Percentiles rank a stretch among this genome's conserved stretches.
Conservation (phyloP, 2,797 vertebrate genomes). For the Chromobotia macracanthus region DNA sequence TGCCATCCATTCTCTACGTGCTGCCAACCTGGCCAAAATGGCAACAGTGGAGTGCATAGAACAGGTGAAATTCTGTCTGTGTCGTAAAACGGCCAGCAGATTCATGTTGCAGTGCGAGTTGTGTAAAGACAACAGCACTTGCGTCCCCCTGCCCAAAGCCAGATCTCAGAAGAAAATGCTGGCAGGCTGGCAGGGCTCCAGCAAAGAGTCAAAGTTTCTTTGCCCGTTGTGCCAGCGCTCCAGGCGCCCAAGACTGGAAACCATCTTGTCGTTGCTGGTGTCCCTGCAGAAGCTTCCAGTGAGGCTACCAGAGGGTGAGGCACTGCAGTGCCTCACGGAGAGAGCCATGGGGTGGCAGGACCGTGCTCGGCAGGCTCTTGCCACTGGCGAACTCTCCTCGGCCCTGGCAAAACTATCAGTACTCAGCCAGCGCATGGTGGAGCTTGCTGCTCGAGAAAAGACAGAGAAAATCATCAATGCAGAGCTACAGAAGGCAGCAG, state of each 20-base stretch:
- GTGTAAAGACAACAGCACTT: constrained; percentile 95
- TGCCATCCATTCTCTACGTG: constrained; percentile 91
- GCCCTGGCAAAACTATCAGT: constrained; percentile 96
- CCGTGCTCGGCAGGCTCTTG: constrained; percentile 92
- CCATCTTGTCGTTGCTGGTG: constrained; percentile 93
- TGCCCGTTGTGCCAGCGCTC: constrained; percentile 96
- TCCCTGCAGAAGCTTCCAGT: constrained; percentile 97
- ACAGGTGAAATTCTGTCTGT: constrained; percentile 97
- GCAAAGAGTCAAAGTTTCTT: constrained; percentile 95
- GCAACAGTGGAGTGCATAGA: constrained; percentile 95
- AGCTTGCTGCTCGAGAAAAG: constrained; percentile 96
- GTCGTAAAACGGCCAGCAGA: constrained; percentile 92
- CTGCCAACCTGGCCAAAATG: constrained; percentile 96
- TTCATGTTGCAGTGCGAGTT: constrained; percentile 98
- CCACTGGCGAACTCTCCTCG: constrained; percentile 93
- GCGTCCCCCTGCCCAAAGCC: constrained; percentile 92
- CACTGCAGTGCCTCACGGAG: constrained; percentile 95
- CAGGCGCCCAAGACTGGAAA: constrained; percentile 91
- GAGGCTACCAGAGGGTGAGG: constrained; percentile 93
- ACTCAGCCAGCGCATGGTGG: constrained; percentile 97
- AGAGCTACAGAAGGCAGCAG: constrained; percentile 95
- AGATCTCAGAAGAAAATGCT: constrained; percentile 89
- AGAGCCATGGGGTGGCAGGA: constrained; percentile 99
- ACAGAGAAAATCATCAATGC: constrained; percentile 98
- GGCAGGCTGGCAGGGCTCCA: constrained; percentile 86